These are phyloP conservation scores for Kradibia gibbosae DNA, from an alignment of 1,140 invertebrate genomes.

Conservation along the genomic window DNA sequence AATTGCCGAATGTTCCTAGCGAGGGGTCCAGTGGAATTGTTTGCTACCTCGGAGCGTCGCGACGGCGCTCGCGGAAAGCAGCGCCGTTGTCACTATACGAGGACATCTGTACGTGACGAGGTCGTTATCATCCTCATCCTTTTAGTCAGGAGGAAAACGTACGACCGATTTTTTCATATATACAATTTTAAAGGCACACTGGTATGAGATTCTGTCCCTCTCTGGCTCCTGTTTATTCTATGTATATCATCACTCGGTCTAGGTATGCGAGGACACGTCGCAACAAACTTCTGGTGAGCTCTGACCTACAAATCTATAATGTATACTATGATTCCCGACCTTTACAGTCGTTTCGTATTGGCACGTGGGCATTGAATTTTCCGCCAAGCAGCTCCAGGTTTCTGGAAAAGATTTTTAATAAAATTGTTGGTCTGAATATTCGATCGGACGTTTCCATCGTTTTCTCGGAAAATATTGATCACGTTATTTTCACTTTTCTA, in stretches of 20 bases:
- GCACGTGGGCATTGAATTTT: background rate
- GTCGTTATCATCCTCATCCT: slow-evolving; percentile 56
- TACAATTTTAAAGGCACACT: background rate
- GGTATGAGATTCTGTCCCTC: background rate
- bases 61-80: background rate
- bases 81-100: background rate
- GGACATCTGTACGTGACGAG: slow-evolving; percentile 63
- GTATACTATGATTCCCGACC: background rate
- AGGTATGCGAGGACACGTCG: slow-evolving; percentile 63
- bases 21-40: slow-evolving; percentile 58
- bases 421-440: no score
- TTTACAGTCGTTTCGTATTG: background rate
- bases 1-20: slow-evolving; percentile 24
- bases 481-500: no score
- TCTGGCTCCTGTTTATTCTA: slow-evolving; percentile 66
- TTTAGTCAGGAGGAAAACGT: background rate
- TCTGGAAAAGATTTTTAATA: no score
- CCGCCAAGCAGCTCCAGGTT: background rate
- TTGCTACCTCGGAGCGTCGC: slow-evolving; percentile 56
- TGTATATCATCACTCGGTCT: slow-evolving; percentile 70
- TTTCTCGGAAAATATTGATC: no score
- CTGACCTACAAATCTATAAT: background rate
- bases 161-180: background rate
- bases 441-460: no score
- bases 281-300: slow-evolving; percentile 61